Evolutionary conservation across 2,888 invertebrate species (phyloP).

Genomic region (Ornithoptera priamus): DNA sequence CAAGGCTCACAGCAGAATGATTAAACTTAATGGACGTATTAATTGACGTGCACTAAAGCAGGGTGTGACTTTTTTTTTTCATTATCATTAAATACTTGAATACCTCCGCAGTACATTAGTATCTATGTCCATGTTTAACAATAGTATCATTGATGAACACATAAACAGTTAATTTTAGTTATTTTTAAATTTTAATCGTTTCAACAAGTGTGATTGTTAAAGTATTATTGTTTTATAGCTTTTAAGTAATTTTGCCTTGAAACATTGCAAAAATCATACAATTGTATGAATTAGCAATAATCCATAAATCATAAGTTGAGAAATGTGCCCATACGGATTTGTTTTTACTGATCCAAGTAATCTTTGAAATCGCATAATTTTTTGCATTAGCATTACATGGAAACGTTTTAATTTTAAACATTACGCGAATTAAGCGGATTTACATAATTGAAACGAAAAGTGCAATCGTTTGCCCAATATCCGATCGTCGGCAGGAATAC

Average conservation of each 20-base stretch:
- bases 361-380: not conserved
- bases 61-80: constrained; percentile 23
- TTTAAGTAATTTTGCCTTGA: no score
- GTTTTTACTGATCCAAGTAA: no score
- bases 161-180: no score
- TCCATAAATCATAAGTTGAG: no score
- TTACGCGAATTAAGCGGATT: constrained; percentile 13
- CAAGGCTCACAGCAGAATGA: constrained; percentile 12
- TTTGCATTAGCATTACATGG: no score
- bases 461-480: constrained; percentile 14
- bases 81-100: not conserved
- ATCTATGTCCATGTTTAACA: not conserved
- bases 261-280: no score
- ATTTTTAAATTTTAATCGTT: no score
- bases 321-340: no score
- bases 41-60: constrained; percentile 6
- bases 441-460: constrained; percentile 13
- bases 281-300: no score
- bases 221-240: no score
- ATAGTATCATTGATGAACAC: no score
- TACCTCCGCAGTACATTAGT: not conserved
- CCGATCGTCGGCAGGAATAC: constrained; percentile 14
- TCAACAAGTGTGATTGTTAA: no score
- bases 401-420: not conserved
- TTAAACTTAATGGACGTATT: constrained; percentile 15